phyloP scores from a whole-genome alignment of 2,113 vertebrate genomes.

The Alces alces region DNA sequence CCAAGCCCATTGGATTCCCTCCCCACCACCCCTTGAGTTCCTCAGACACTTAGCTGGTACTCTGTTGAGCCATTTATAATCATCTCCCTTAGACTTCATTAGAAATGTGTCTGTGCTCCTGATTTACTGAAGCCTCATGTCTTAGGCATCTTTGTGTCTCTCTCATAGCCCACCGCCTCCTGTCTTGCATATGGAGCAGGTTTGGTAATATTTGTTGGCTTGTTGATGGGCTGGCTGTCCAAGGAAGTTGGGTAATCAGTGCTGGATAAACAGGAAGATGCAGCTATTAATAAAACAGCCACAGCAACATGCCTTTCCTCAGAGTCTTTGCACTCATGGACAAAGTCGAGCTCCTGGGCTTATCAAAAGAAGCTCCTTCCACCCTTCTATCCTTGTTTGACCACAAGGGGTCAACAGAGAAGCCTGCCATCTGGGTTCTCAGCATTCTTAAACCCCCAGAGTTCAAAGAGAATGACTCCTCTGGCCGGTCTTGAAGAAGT shows the following conservation, averaged over 20 bases:
- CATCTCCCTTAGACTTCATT: neutral
- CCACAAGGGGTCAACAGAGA: slow-evolving; percentile 19
- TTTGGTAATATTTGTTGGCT: neutral
- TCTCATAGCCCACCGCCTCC: neutral
- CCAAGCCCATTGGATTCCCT: neutral
- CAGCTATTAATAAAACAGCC: neutral
- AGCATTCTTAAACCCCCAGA: slow-evolving; percentile 44
- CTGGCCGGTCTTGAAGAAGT: slow-evolving; percentile 44
- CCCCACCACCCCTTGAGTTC: neutral
- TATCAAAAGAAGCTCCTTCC: neutral
- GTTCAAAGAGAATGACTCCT: slow-evolving; percentile 51
- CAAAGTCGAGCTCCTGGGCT: slow-evolving; percentile 9
- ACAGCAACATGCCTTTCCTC: neutral
- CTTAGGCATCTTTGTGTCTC: neutral
- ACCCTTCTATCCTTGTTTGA: neutral
- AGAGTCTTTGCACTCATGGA: neutral
- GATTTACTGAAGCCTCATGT: neutral
- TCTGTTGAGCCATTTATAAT: neutral
- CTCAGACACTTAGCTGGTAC: neutral
- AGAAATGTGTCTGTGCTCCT: neutral
- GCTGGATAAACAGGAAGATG: slow-evolving; percentile 37
- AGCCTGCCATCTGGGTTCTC: slow-evolving; percentile 42
- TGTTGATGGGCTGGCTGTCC: neutral
- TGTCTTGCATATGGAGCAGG: neutral
- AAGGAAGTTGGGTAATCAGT: slow-evolving; percentile 11